Percentiles rank a stretch among this genome's conserved stretches.
Conservation (phyloP, 2,113 vertebrate species). For the Catagonus wagneri region DNA sequence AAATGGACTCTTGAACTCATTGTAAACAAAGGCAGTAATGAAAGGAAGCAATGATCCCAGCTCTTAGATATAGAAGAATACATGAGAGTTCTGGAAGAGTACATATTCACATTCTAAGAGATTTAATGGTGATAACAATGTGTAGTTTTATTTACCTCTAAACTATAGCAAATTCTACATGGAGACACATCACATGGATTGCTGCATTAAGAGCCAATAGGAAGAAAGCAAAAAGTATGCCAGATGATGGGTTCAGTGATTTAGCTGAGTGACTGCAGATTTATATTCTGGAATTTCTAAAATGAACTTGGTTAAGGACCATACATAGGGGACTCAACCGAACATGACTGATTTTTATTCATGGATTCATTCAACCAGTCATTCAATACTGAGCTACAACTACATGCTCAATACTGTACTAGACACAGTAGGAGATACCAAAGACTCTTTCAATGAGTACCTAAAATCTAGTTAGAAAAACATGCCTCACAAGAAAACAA, state of each 20-base stretch:
- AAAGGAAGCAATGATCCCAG: conserved; percentile 42
- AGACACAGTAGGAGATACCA: neutral
- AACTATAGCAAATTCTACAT: conserved; percentile 16
- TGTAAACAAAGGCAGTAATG: conserved; percentile 28
- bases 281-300: conserved; percentile 22
- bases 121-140: conserved; percentile 8
- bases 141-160: conserved; percentile 32
- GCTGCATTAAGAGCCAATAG: neutral
- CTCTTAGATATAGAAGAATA: conserved; percentile 54
- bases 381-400: neutral
- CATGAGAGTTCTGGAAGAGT: conserved; percentile 21
- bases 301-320: conserved; percentile 33
- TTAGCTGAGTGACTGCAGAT: conserved; percentile 39
- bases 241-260: neutral
- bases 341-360: conserved; percentile 16
- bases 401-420: neutral
- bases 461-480: conserved; percentile 47
- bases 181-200: neutral
- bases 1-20: neutral
- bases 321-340: conserved; percentile 1
- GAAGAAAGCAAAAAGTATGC: conserved; percentile 28
- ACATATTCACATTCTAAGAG: neutral
- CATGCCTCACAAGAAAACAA: conserved; percentile 27
- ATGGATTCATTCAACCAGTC: neutral
- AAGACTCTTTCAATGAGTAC: conserved; percentile 11